Percentiles rank a stretch among this genome's conserved stretches.
Conservation (phyloP, 2,888 invertebrate species). For the Lordiphosa andalusiaca region DNA sequence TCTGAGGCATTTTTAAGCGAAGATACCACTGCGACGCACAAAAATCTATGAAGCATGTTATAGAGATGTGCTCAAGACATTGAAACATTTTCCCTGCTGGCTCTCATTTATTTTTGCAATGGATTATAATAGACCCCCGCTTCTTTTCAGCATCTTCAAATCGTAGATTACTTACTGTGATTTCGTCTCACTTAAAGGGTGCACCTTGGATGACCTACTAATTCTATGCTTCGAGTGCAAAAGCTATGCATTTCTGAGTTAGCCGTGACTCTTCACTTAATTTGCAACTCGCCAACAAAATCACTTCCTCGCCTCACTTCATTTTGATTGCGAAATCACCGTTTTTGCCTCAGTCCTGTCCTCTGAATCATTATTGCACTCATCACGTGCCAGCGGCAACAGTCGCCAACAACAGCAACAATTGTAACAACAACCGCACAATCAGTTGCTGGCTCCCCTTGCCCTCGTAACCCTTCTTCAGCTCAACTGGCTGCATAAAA, state of each 20-base stretch:
- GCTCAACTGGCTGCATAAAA: slow-evolving; percentile 57
- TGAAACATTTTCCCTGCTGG: too few species aligned
- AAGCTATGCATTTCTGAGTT: neutral
- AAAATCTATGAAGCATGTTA: too few species aligned
- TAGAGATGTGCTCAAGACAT: too few species aligned
- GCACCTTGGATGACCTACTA: too few species aligned
- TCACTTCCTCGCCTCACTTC: slow-evolving; percentile 26
- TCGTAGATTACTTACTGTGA: too few species aligned
- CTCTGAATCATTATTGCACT: slow-evolving; percentile 26
- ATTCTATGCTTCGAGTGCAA: too few species aligned
- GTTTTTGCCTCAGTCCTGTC: slow-evolving; percentile 7
- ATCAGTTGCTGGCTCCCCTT: slow-evolving; percentile 41
- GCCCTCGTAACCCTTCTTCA: slow-evolving; percentile 31
- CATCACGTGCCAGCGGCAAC: slow-evolving; percentile 51
- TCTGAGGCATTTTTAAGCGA: too few species aligned
- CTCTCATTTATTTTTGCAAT: too few species aligned
- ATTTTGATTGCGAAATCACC: slow-evolving; percentile 43
- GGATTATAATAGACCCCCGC: too few species aligned
- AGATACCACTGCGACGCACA: too few species aligned
- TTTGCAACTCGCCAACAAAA: slow-evolving; percentile 5
- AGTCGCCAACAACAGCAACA: slow-evolving; percentile 57
- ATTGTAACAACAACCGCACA: slow-evolving; percentile 71
- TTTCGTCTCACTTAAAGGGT: too few species aligned
- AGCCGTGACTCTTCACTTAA: neutral
- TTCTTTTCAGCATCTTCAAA: too few species aligned